Base-by-base conservation (phyloP, 2,888 invertebrate species). In the Arge pagana region DNA sequence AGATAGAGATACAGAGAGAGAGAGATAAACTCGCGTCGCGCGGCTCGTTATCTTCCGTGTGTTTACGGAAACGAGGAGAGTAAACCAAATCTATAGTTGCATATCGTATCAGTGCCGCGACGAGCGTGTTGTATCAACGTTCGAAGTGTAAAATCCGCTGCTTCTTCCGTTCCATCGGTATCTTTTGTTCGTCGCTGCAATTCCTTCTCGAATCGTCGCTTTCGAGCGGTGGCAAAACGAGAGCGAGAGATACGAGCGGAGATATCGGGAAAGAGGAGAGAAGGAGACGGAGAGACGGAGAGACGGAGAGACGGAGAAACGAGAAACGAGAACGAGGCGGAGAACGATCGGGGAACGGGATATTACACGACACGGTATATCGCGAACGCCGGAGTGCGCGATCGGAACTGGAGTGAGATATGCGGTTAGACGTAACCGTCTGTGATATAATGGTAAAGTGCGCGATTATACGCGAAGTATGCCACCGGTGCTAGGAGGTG, bases 401-500 rank as follows among this genome's bases (percentile, higher is more conserved):
- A 8, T 16, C 35, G 35, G 16, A 30, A 26, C 41, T 11, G 31
- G 41, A 26, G 31, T 16, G 40, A 16, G 40, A 23, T n/a, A 50
- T 41, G 53, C 33, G 48, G 52, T 48, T 45, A 8, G 31, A 24
- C 2, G 15, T 30, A 48, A 48, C 37, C 48, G 48, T 11, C 33
- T 45, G 33, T 37, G 24, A 28, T 33, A 35, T 26, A 48, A 52
- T 52, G 52, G 10, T 48, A 7, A 48, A 37, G 45, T 45, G 45
- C 39, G 24, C 15, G 26, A 23, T n/a, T 11, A 37, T 3, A 28
- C 54, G 52, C 53, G 56, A 60, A 73, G 70, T 62, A 76, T 76
- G 76, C 74, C 76, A 68, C 75, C 76, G 66, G 76, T 76, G 65
- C 62, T 76, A 76, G 75, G 76, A 68, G 76, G 74, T 62, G 70